Evolutionary conservation across 2,888 invertebrate species (phyloP).

Genomic region (Selenia dentaria): DNA sequence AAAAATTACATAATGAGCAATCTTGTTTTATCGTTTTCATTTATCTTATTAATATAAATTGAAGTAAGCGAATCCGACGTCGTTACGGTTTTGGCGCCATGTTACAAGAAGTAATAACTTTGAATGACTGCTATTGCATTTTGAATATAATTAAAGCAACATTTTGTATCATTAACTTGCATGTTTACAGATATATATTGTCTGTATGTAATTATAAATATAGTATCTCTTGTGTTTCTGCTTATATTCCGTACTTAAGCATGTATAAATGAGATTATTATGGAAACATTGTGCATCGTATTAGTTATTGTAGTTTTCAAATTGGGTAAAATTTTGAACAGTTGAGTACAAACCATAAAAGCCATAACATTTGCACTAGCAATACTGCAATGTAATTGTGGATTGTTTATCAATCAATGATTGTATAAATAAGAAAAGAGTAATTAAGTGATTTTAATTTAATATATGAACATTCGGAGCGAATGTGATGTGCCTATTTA

Average conservation of each 20-base stretch:
- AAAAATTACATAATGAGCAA: too few species aligned
- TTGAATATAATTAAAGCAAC: slow-evolving; percentile 3
- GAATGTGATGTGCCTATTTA: slow-evolving; percentile 81
- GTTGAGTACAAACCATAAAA: slow-evolving; percentile 73
- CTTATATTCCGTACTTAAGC: slow-evolving; percentile 51
- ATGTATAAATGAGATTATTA: slow-evolving; percentile 40
- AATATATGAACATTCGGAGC: slow-evolving; percentile 59
- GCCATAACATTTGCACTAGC: slow-evolving; percentile 70
- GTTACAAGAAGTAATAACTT: too few species aligned
- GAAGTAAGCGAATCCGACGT: too few species aligned
- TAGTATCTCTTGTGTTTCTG: slow-evolving; percentile 6
- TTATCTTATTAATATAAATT: too few species aligned
- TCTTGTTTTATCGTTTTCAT: too few species aligned
- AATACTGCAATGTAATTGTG: slow-evolving; percentile 75
- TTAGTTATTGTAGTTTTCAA: slow-evolving; percentile 12
- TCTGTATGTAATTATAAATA: slow-evolving; percentile 42
- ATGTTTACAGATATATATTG: slow-evolving; percentile 42
- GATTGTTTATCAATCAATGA: slow-evolving; percentile 54
- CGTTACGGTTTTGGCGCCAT: too few species aligned
- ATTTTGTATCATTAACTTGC: slow-evolving; percentile 40
- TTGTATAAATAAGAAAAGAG: slow-evolving; percentile 26
- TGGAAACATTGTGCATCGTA: neutral
- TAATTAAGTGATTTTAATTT: slow-evolving; percentile 57
- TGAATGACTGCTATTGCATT: slow-evolving; percentile 6
- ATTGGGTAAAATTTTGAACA: slow-evolving; percentile 26